Evolutionary conservation across 2,113 vertebrate species (phyloP), one percentile per base, ranked within the genome.

Genomic region (Python bivittatus): DNA sequence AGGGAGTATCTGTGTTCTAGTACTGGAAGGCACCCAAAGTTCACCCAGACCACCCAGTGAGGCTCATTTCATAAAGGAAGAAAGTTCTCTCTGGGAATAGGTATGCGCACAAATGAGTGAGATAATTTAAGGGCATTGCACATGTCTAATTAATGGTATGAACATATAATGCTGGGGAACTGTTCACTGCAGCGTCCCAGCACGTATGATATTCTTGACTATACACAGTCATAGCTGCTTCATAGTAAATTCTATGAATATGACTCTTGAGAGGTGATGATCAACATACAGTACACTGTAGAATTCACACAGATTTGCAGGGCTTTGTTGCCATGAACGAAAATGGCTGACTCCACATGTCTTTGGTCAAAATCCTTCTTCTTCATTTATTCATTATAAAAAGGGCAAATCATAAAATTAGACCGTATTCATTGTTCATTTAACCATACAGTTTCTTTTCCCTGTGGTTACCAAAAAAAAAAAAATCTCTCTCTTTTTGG

Each of bases 21-120:
- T 52, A 2, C 86, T 92, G 91, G 91, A 88, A 48, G 86, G 68
- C 86, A 84, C 86, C 91, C 91, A 92, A 42, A 60, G 68, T 88
- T 92, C 91, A 60, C 11, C 10, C 42, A 33, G 91, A 88, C 91
- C 91, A 88, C 91, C 83, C 91, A 92, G 3, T 9, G 54, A 52
- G 86, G 20, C 20, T 84, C 12, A 23, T 33, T 60, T 58, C 54
- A 38, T 22, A 48, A 33, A 60, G 1, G 53, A 57, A 88, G 53
- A 88, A 56, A 92, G 25, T 25, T 44, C 9, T 83, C 48, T 52
- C 48, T 57, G 89, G 6, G 52, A 22, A 56, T 3, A n/a, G 22
- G 61, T 25, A n/a, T 58, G 91, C 6, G 25, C 61, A 9, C 6
- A 33, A 4, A 53, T 29, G 27, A 27, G 56, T 4, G n/a, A 83